Evolutionary conservation across 2,888 invertebrate genomes (phyloP), one percentile per base, ranked within the genome.

Genomic region (Drosophila dives): DNA sequence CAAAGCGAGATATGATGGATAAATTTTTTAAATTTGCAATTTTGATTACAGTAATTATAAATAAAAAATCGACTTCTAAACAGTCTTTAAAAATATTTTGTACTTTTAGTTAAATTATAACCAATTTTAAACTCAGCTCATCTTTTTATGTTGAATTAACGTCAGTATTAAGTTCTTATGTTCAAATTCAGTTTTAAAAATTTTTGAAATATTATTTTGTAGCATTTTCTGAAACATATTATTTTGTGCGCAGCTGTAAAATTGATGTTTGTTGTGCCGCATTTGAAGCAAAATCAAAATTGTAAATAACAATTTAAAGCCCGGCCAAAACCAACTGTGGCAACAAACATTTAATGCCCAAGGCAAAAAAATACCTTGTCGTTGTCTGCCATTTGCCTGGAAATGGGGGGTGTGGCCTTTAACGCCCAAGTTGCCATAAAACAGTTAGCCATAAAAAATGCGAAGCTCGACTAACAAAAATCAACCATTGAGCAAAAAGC

Each of bases 401-500:
- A 33, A 17, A 45, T 29, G 29, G 38, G 29, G 40, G 75, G 77
- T 63, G 82, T 66, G 74, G 74, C 50, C 64, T n/a, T 40, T 0
- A 36, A 77, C 76, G 68, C 71, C 73, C 70, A 68, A 65, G 69
- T 64, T 65, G 74, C 64, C 75, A 78, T 75, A 79, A 76, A 74
- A 85, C 76, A 81, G 79, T 77, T 83, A 66, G 75, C 72, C 76
- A 73, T 83, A 80, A 79, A 80, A 82, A 83, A 80, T 71, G 72
- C 81, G 75, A 81, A 76, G 72, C 83, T 79, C 72, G 83, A 76
- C 82, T 70, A 82, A 85, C 75, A 59, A 81, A 87, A 82, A 87
- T 80, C 85, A 77, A 67, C 71, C 76, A 77, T 68, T 72, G 75
- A 80, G 78, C 78, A 70, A 67, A 83, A 77, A 85, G 76, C 73